phyloP scores from a whole-genome alignment of 2,113 vertebrate genomes.

The Pongo abelii region DNA sequence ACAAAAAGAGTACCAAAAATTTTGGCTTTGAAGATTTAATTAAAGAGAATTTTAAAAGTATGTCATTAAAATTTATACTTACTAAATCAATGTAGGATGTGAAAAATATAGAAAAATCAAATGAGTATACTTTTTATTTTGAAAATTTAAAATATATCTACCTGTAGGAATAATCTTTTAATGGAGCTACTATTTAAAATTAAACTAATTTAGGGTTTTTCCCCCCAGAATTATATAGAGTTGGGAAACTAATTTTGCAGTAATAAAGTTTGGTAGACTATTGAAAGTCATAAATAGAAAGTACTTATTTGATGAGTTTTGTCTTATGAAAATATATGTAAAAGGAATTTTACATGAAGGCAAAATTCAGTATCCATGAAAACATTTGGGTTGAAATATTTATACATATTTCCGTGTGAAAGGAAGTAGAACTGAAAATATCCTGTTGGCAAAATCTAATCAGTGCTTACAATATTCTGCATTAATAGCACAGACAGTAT shows the following conservation, averaged over 20 bases:
- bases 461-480: not conserved
- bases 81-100: not conserved
- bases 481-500: not conserved
- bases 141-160: not conserved
- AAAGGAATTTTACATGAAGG: not conserved
- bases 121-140: not conserved
- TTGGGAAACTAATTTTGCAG: not conserved
- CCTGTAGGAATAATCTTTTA: not conserved
- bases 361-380: not conserved
- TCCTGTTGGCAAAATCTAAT: not conserved
- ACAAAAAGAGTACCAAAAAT: not conserved
- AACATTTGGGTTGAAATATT: not conserved
- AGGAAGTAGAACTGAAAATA: not conserved
- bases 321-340: not conserved
- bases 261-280: not conserved
- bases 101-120: not conserved
- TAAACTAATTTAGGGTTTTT: not conserved
- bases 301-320: not conserved
- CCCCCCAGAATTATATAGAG: not conserved
- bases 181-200: not conserved
- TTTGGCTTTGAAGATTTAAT: constrained; percentile 6
- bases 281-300: not conserved
- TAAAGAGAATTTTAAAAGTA: not conserved
- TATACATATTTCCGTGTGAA: not conserved
- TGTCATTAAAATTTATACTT: not conserved